A percentile compares a stretch with the other conserved stretches of the same genome.
phyloP scores from a whole-genome alignment of 2,888 invertebrate genomes.

The Lasioglossum morio region DNA sequence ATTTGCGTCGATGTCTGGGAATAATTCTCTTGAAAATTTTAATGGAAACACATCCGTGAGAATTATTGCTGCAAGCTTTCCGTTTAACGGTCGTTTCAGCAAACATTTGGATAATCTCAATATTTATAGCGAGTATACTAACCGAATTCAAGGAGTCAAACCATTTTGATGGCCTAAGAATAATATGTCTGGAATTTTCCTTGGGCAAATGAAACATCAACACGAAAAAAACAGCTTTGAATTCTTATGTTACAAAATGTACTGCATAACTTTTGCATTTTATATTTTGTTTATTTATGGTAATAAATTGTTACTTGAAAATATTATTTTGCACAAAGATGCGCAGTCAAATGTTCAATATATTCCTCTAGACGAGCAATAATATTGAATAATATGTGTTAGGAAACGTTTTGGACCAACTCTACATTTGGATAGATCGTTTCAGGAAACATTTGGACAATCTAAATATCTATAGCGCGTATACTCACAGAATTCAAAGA shows the following conservation, averaged over 20 bases:
- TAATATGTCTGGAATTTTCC: background rate
- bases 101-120: background rate
- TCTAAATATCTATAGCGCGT: background rate
- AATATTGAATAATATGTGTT: too few relatives aligned
- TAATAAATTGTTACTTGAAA: too few relatives aligned
- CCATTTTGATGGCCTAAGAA: background rate
- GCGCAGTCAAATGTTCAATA: too few relatives aligned
- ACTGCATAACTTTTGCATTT: too few relatives aligned
- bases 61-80: background rate
- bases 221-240: too few relatives aligned
- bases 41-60: slow-evolving; percentile 1
- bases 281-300: too few relatives aligned
- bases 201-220: background rate
- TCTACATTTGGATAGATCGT: too few relatives aligned
- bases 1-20: slow-evolving; percentile 7
- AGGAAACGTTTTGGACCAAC: too few relatives aligned
- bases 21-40: background rate
- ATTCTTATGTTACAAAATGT: background rate
- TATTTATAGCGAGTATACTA: background rate
- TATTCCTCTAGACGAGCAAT: too few relatives aligned
- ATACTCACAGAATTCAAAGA: background rate
- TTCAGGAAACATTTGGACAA: background rate
- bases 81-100: background rate
- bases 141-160: background rate
- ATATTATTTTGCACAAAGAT: too few relatives aligned